Conservation (phyloP, 2,113 vertebrate genomes). For the Podarcis cretensis region DNA sequence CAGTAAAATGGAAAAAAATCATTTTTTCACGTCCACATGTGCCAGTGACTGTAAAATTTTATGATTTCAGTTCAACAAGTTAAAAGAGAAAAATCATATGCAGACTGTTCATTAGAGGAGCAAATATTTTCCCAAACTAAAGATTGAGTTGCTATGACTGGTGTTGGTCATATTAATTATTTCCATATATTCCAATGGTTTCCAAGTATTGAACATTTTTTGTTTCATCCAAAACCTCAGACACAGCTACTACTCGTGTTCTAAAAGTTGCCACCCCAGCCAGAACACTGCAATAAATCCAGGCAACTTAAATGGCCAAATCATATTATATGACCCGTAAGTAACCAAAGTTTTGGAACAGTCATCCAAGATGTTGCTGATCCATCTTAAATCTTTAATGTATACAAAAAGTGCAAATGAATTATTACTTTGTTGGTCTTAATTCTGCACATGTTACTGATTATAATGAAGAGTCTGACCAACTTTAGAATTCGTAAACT, state of each 20-base stretch:
- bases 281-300: neutral
- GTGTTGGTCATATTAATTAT: constrained; percentile 22
- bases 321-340: neutral
- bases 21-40: constrained; percentile 55
- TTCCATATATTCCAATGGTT: constrained; percentile 1
- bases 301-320: neutral
- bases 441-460: neutral
- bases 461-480: neutral
- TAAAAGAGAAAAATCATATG: constrained; percentile 31
- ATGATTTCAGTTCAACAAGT: constrained; percentile 21
- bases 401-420: neutral
- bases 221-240: constrained; percentile 18
- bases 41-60: constrained; percentile 22
- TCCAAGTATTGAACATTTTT: constrained; percentile 1
- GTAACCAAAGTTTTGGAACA: neutral
- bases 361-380: constrained; percentile 2
- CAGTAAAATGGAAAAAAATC: constrained; percentile 18
- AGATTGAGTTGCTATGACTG: constrained; percentile 3
- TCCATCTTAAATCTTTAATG: neutral
- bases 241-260: neutral
- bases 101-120: constrained; percentile 27
- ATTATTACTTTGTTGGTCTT: neutral
- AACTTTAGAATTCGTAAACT: neutral
- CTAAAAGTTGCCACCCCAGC: constrained; percentile 8
- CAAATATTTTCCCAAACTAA: constrained; percentile 25